These are phyloP conservation scores for Hafferia zeledoni DNA, from an alignment of 2,797 vertebrate genomes.

Conservation along the genomic window DNA sequence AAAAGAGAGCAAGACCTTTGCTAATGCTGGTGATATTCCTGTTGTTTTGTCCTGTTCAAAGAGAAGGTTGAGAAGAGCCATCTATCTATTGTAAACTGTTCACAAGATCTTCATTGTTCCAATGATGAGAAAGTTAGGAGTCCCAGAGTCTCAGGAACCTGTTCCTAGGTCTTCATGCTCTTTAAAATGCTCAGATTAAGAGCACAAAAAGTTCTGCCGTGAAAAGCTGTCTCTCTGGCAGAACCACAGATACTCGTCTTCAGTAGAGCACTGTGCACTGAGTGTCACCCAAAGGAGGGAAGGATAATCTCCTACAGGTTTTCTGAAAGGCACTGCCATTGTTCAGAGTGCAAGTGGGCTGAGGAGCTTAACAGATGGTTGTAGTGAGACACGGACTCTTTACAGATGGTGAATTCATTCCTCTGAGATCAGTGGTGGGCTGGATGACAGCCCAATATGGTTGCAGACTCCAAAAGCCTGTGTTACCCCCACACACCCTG, in stretches of 20 bases:
- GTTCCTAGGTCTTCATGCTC: neutral
- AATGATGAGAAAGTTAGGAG: neutral
- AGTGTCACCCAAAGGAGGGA: conserved; percentile 8
- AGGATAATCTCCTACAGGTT: conserved; percentile 39
- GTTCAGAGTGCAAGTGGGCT: conserved; percentile 76
- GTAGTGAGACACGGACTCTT: conserved; percentile 68
- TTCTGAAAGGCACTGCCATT: conserved; percentile 66
- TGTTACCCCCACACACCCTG: conserved; percentile 65
- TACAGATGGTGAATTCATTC: conserved; percentile 77
- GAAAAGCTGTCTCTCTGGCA: neutral
- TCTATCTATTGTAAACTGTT: neutral
- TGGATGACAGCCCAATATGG: conserved; percentile 71
- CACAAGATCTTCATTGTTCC: neutral
- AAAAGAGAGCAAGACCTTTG: neutral
- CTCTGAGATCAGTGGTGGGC: conserved; percentile 68
- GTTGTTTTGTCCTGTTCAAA: neutral
- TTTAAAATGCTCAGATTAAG: neutral
- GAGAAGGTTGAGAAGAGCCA: neutral
- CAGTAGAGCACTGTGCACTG: neutral
- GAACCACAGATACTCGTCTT: neutral
- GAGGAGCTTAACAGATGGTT: conserved; percentile 77
- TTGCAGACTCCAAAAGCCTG: conserved; percentile 66
- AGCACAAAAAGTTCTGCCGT: neutral
- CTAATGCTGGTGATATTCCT: neutral
- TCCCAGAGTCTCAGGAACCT: neutral